Evolutionary conservation across 1,140 invertebrate species (phyloP).

Genomic region (Drosophila ogumai): DNA sequence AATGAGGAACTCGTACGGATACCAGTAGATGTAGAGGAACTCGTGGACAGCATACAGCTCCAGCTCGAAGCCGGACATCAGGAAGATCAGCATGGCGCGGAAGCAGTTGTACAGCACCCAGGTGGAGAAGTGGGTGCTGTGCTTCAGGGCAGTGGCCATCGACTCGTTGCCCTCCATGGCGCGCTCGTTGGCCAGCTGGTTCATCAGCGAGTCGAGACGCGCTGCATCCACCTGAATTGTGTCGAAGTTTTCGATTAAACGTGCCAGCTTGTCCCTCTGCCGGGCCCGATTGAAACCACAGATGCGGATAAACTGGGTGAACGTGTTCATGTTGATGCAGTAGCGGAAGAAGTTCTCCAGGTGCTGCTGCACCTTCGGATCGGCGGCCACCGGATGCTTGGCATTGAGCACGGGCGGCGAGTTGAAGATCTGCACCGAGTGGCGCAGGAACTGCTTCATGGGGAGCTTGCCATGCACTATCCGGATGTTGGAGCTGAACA

Average conservation of each 20-base stretch:
- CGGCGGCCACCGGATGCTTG: constrained; percentile 88
- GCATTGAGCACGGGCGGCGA: constrained; percentile 92
- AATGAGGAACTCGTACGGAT: constrained; percentile 97
- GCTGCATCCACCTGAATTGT: constrained; percentile 98
- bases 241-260: constrained; percentile 94
- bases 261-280: constrained; percentile 96
- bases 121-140: constrained; percentile 95
- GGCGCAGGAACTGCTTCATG: constrained; percentile 93
- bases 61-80: constrained; percentile 97
- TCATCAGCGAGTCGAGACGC: constrained; percentile 94
- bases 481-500: constrained; percentile 88
- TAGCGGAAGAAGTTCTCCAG: constrained; percentile 95
- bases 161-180: constrained; percentile 75
- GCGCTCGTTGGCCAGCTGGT: constrained; percentile 86
- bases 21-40: constrained; percentile 98
- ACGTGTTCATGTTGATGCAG: constrained; percentile 91
- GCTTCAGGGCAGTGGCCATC: constrained; percentile 85
- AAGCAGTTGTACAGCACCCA: constrained; percentile 99
- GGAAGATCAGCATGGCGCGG: constrained; percentile 97
- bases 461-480: constrained; percentile 86
- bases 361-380: constrained; percentile 87
- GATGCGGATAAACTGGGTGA: constrained; percentile 94
- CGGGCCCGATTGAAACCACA: constrained; percentile 97
- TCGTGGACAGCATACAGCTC: constrained; percentile 98
- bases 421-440: constrained; percentile 94